Evolutionary conservation across 2,797 vertebrate genomes (phyloP).

Genomic region (Falco peregrinus): DNA sequence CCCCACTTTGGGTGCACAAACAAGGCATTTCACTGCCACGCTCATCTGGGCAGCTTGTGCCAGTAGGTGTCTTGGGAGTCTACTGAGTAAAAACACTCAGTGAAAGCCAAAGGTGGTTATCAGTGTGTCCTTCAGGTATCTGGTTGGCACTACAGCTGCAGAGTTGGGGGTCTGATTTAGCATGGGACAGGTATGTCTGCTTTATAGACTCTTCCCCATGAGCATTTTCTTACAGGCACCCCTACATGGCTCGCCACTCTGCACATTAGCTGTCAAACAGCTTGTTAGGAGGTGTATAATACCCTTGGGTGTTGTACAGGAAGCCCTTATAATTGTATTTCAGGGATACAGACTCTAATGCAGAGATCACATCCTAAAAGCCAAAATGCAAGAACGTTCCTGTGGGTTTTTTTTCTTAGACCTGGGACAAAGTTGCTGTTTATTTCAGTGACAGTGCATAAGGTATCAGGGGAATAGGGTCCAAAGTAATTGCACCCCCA

Average conservation of each 20-base stretch:
- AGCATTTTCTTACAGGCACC: background rate
- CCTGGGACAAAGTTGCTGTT: background rate
- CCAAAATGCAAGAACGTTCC: background rate
- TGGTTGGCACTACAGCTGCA: background rate
- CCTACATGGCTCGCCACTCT: rapidly evolving
- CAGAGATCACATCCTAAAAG: background rate
- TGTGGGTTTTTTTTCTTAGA: background rate
- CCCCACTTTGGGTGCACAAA: background rate
- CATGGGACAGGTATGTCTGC: background rate
- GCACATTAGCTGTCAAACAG: background rate
- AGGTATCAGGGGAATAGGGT: background rate
- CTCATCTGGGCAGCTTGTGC: background rate
- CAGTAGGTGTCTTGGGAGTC: background rate
- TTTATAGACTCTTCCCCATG: background rate
- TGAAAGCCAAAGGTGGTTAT: background rate
- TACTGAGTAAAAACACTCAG: background rate
- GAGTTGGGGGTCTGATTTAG: background rate
- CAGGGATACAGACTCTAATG: background rate
- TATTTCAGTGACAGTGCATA: background rate
- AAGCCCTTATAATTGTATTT: background rate
- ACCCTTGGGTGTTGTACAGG: background rate
- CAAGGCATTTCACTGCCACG: background rate
- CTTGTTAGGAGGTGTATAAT: background rate
- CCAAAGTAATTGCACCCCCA: background rate
- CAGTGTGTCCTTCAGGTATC: background rate